A percentile compares a stretch with the other conserved stretches of the same genome.
phyloP scores from a whole-genome alignment of 2,888 invertebrate genomes.

The Apantesis nais region DNA sequence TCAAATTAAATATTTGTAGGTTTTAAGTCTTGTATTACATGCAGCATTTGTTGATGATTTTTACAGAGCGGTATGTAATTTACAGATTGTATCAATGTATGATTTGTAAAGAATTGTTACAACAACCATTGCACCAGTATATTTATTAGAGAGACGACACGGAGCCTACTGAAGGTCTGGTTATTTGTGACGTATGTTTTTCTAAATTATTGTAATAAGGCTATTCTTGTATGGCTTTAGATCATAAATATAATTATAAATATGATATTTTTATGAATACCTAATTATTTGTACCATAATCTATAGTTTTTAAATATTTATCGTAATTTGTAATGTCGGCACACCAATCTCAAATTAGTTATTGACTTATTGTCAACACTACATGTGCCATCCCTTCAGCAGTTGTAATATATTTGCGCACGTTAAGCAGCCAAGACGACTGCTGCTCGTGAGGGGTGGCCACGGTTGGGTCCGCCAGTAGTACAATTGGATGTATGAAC shows the following conservation, averaged over 20 bases:
- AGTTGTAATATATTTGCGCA: too few relatives aligned
- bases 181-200: background rate
- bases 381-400: background rate
- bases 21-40: background rate
- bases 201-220: background rate
- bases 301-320: constrained; percentile 6
- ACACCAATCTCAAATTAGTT: constrained; percentile 11
- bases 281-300: background rate
- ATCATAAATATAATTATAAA: constrained; percentile 8
- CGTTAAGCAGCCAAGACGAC: too few relatives aligned
- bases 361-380: constrained; percentile 17
- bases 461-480: background rate
- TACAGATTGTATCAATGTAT: background rate
- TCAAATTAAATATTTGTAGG: background rate
- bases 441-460: background rate
- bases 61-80: background rate
- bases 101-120: background rate
- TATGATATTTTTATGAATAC: constrained; percentile 13
- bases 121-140: background rate
- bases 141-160: background rate
- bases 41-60: background rate
- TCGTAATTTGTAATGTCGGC: background rate
- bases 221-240: constrained; percentile 1
- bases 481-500: constrained; percentile 22
- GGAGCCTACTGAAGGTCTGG: background rate